Conservation (phyloP, 2,113 vertebrate species). For the Laterallus jamaicensis region DNA sequence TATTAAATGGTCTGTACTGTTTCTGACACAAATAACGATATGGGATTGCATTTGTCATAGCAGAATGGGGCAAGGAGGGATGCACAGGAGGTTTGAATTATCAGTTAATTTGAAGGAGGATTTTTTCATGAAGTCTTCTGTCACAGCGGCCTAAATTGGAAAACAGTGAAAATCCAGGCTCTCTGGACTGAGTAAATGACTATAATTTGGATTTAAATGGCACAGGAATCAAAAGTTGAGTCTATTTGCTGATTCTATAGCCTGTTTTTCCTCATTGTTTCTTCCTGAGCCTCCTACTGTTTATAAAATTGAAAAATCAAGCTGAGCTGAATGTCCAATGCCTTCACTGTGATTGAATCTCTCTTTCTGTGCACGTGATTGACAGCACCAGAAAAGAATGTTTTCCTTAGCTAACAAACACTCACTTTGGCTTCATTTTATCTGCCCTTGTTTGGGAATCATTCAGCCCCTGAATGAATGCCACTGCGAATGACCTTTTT, state of each 20-base stretch:
- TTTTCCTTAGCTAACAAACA: slow-evolving; percentile 3
- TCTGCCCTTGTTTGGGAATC: neutral
- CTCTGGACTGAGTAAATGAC: slow-evolving; percentile 29
- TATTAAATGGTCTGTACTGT: neutral
- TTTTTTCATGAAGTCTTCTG: neutral
- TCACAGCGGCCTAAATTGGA: neutral
- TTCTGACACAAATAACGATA: neutral
- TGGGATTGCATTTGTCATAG: neutral
- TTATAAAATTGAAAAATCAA: slow-evolving; percentile 74
- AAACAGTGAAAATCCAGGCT: neutral
- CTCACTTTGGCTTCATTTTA: neutral
- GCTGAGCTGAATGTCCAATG: slow-evolving; percentile 57
- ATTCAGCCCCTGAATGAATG: neutral
- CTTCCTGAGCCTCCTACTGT: slow-evolving; percentile 55
- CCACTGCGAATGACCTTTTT: neutral
- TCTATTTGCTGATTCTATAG: slow-evolving; percentile 33
- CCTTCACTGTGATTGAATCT: slow-evolving; percentile 46
- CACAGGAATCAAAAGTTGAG: slow-evolving; percentile 7
- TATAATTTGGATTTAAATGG: slow-evolving; percentile 61
- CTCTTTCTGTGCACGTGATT: neutral
- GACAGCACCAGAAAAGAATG: neutral
- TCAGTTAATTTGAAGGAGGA: neutral
- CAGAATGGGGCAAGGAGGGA: accelerated
- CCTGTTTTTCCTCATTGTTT: slow-evolving; percentile 57
- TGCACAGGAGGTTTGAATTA: neutral